phyloP scores from a whole-genome alignment of 2,797 vertebrate genomes.

The Clarias laeviceps region DNA sequence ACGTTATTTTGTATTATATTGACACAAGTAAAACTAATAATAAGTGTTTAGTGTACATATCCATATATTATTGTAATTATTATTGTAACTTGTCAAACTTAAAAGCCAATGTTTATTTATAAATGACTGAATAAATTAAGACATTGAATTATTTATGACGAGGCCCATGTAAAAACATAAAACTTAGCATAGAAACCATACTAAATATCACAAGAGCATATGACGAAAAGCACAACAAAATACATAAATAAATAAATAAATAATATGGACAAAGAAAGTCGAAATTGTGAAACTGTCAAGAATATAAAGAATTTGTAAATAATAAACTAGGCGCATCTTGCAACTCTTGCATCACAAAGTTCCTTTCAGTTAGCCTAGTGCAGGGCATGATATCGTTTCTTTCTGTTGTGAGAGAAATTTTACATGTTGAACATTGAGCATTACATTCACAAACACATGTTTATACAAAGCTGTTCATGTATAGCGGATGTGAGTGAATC shows the following conservation, averaged over 20 bases:
- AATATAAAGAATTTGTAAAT: background rate
- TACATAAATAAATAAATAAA: background rate
- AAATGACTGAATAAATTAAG: background rate
- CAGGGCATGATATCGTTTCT: background rate
- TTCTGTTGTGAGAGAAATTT: background rate
- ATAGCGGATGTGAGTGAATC: background rate
- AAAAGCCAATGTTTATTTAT: background rate
- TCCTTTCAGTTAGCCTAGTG: background rate
- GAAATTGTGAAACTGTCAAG: background rate
- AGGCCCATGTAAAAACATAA: background rate
- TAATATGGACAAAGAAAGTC: background rate
- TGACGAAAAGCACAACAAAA: background rate
- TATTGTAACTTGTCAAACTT: too few species aligned
- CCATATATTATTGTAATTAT: background rate
- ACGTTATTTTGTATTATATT: background rate
- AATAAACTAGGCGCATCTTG: background rate
- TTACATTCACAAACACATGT: background rate
- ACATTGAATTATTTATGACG: background rate
- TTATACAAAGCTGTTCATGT: background rate
- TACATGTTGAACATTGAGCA: background rate
- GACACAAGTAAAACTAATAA: background rate
- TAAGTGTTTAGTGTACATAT: background rate
- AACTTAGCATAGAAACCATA: background rate
- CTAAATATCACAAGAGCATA: background rate
- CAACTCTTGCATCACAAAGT: background rate